Base-by-base conservation (phyloP, 2,888 invertebrate species). In the Stenoptilia bipunctidactyla region DNA sequence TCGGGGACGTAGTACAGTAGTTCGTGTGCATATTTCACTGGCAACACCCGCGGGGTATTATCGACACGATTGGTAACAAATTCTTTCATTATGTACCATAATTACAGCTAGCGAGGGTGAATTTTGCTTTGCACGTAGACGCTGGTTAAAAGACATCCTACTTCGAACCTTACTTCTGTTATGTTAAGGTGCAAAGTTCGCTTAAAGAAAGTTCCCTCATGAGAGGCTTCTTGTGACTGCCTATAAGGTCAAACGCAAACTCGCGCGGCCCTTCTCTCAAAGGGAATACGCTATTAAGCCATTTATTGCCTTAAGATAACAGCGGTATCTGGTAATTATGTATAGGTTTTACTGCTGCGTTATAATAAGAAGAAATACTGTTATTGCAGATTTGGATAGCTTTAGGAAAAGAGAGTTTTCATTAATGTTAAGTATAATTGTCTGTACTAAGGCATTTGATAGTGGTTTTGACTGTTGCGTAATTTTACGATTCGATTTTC, bases 71-170 rank as follows among this genome's bases (percentile, higher is more conserved):
- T 62, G 63, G 63, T 65, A 56, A 57, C 65, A 66, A 69, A 65
- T 67, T 61, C 60, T 65, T 68, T 63, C 56, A 69, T 66, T 65
- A 61, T 62, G 56, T 57, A 61, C 61, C 61, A 20, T 67, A 74
- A 73, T 71, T 66, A 63, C 66, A 49, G 53, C 46, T 49, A 61
- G 59, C 49, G 51, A 72, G 67, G 66, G 66, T 61, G 53, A 58
- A 49, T 65, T 72, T 72, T 66, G 53, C 57, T 45, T 51, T 53
- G 56, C 46, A 45, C 37, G 42, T 20, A 20, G n/a, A n/a, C n/a
- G n/a, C n/a, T 62, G 63, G 63, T 65, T 56, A 57, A 64, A 66
- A 69, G 64, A 66, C 61, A 60, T 65, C 68, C 62, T 55, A 69
- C 66, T 65, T 60, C 62, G 56, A 56, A 61, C 61, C 61, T 5